A percentile compares a stretch with the other conserved stretches of the same genome.
phyloP scores from a whole-genome alignment of 2,888 invertebrate species.

The Stegophylla sp. region DNA sequence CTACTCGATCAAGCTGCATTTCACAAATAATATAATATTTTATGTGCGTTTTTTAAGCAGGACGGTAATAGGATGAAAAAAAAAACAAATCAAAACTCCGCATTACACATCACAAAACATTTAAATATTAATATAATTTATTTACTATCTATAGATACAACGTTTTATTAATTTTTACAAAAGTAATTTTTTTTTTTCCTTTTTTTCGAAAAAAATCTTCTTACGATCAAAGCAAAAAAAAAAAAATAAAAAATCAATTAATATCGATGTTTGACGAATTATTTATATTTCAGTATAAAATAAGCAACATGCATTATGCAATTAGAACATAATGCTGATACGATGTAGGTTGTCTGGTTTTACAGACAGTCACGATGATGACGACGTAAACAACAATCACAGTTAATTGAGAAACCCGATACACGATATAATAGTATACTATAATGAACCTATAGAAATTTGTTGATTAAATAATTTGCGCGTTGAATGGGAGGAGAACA shows the following conservation, averaged over 20 bases:
- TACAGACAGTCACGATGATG: neutral
- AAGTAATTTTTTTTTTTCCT: constrained; percentile 7
- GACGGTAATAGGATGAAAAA: neutral
- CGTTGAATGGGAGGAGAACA: neutral
- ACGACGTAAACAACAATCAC: constrained; percentile 27
- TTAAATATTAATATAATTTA: constrained; percentile 56
- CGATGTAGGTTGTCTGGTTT: neutral
- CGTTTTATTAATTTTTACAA: constrained; percentile 27
- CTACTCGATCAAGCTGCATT: too few relatives aligned
- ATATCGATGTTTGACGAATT: constrained; percentile 31
- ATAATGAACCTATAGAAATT: constrained; percentile 39
- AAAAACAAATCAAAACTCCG: neutral
- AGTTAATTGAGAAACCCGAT: constrained; percentile 55
- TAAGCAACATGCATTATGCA: constrained; percentile 28
- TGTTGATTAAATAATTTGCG: constrained; percentile 26
- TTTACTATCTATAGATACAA: constrained; percentile 45
- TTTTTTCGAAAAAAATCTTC: neutral
- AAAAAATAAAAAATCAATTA: constrained; percentile 25
- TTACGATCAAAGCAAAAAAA: constrained; percentile 34
- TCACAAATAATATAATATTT: too few relatives aligned
- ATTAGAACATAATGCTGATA: constrained; percentile 35
- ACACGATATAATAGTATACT: too few relatives aligned
- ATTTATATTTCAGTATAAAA: constrained; percentile 22
- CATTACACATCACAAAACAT: neutral
- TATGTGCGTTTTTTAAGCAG: too few relatives aligned